These are phyloP conservation scores for Euplagia quadripunctaria DNA, from an alignment of 2,888 invertebrate genomes.

Conservation along the genomic window DNA sequence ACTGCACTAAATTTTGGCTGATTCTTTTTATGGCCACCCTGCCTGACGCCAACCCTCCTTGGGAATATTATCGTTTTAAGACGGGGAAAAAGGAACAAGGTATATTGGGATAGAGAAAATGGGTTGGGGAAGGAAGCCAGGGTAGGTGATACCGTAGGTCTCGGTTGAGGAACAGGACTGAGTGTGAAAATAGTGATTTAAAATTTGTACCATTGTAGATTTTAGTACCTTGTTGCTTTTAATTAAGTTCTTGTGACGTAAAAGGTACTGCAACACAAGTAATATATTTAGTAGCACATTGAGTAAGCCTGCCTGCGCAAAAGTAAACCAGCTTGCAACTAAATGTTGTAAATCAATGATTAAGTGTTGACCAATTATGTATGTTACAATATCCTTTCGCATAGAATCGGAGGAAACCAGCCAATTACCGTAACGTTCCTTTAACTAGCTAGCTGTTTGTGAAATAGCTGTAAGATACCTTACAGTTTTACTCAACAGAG, in stretches of 20 bases:
- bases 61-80: too few relatives aligned
- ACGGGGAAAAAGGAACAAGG: too few relatives aligned
- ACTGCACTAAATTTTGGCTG: too few relatives aligned
- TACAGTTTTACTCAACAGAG: not conserved
- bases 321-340: slow-evolving; percentile 9
- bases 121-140: too few relatives aligned
- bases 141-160: too few relatives aligned
- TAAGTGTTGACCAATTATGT: slow-evolving; percentile 41
- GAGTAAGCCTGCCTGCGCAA: slow-evolving; percentile 16
- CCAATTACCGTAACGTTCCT: slow-evolving; percentile 54
- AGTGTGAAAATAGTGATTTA: too few relatives aligned
- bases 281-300: slow-evolving; percentile 22
- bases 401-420: slow-evolving; percentile 55
- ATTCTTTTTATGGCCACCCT: too few relatives aligned
- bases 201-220: not conserved
- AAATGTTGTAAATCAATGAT: slow-evolving; percentile 31
- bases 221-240: not conserved
- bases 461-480: not conserved
- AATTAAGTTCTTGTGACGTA: not conserved
- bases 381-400: slow-evolving; percentile 65
- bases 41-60: too few relatives aligned
- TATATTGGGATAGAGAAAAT: too few relatives aligned
- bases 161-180: too few relatives aligned
- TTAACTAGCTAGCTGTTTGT: slow-evolving; percentile 8
- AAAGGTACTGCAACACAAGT: not conserved